Percentiles rank a stretch among this genome's conserved stretches.
These are phyloP conservation scores for Thalassarche chlororhynchos DNA, from an alignment of 2,113 vertebrate genomes.

Conservation along the genomic window DNA sequence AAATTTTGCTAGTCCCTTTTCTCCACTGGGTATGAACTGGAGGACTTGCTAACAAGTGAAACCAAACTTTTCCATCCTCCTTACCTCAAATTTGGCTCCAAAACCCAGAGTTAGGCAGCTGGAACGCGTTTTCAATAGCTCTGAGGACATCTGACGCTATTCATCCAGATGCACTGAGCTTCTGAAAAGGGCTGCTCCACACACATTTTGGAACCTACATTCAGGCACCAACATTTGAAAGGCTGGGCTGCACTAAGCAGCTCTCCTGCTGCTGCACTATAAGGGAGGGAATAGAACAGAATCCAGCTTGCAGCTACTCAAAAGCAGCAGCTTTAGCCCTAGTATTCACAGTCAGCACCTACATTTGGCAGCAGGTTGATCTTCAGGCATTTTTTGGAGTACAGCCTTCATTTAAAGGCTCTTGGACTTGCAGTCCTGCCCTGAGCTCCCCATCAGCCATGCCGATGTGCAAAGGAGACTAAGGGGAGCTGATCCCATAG, in stretches of 20 bases:
- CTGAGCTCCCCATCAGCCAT: background rate
- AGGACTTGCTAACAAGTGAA: constrained; percentile 32
- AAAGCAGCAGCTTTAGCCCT: background rate
- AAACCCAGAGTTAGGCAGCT: background rate
- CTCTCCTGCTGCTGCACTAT: background rate
- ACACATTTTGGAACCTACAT: background rate
- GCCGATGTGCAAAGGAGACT: background rate
- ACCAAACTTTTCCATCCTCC: background rate
- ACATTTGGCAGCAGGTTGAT: background rate
- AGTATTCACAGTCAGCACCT: background rate
- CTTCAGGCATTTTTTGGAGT: background rate
- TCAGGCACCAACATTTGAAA: background rate
- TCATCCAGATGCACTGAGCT: background rate
- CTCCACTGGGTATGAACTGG: background rate
- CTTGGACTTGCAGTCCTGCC: background rate
- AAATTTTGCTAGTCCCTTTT: background rate
- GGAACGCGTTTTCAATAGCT: background rate
- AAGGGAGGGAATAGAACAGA: background rate
- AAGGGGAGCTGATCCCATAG: background rate
- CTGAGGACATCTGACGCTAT: background rate
- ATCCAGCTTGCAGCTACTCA: background rate
- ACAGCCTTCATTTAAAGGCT: background rate
- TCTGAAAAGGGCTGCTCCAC: background rate
- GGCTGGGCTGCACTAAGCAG: background rate
- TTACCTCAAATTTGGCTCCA: constrained; percentile 11